A percentile compares a stretch with the other conserved stretches of the same genome.
Conservation (phyloP, 2,888 invertebrate genomes). For the Cyclophora albipunctata region DNA sequence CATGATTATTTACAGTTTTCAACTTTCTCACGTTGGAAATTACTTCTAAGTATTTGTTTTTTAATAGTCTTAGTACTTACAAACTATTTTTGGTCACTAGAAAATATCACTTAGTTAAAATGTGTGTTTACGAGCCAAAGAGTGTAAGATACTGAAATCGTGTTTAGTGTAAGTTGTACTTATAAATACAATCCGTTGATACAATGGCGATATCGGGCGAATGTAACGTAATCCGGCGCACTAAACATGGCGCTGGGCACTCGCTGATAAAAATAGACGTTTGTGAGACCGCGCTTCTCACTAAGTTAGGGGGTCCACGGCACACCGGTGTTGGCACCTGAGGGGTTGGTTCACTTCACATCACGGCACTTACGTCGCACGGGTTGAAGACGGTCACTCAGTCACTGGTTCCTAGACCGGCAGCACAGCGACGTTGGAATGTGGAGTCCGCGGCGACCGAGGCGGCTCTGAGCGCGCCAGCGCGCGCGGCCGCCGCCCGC, state of each 20-base stretch:
- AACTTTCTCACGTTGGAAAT: no score
- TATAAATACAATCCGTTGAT: conserved; percentile 9
- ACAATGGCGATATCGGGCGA: conserved; percentile 19
- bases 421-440: conserved; percentile 79
- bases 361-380: conserved; percentile 73
- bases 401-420: conserved; percentile 63
- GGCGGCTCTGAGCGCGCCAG: conserved; percentile 75
- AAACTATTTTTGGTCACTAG: no score
- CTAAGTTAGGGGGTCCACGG: conserved; percentile 25
- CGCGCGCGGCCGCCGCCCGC: conserved; percentile 22
- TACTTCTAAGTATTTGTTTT: no score
- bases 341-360: conserved; percentile 32
- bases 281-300: conserved; percentile 31
- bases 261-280: conserved; percentile 24
- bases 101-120: not conserved
- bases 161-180: conserved; percentile 38
- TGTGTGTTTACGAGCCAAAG: not conserved
- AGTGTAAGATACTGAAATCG: conserved; percentile 20
- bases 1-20: no score
- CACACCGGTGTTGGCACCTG: conserved; percentile 18
- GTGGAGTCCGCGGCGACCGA: conserved; percentile 82
- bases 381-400: conserved; percentile 70
- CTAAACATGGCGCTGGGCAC: conserved; percentile 62
- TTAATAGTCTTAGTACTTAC: no score
- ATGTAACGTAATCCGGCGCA: conserved; percentile 63